Percentiles rank a stretch among this genome's conserved stretches.
Conservation (phyloP, 1,140 invertebrate species). For the Heliconius melpomene region DNA sequence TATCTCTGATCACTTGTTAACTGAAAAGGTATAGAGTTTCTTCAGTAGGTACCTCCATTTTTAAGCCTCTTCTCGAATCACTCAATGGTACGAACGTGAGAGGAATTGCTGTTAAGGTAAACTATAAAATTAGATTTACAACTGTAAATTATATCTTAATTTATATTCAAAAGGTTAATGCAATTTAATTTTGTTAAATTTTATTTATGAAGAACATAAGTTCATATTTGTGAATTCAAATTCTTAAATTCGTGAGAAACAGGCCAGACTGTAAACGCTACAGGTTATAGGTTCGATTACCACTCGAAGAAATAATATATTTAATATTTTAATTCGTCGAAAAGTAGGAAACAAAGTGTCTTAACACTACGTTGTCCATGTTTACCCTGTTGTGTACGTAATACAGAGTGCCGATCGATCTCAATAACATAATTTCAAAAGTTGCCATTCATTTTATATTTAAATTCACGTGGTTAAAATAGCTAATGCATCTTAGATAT, state of each 20-base stretch:
- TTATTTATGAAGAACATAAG: not conserved
- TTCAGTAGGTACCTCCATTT: not conserved
- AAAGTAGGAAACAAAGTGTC: not conserved
- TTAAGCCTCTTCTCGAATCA: conserved; percentile 34
- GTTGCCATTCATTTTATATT: too few relatives aligned
- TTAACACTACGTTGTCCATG: not conserved
- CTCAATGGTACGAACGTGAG: conserved; percentile 29
- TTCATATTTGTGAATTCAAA: not conserved
- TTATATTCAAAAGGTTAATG: conserved; percentile 33
- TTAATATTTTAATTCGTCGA: not conserved
- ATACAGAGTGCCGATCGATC: too few relatives aligned
- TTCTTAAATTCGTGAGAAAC: too few relatives aligned
- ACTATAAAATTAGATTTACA: conserved; percentile 35
- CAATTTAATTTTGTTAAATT: not conserved
- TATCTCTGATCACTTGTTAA: not conserved
- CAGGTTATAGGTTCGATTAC: not conserved
- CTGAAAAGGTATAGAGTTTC: conserved; percentile 8
- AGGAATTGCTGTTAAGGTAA: conserved; percentile 23
- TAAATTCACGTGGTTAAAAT: too few relatives aligned
- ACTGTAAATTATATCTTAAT: conserved; percentile 34
- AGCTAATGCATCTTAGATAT: too few relatives aligned
- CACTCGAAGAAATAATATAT: not conserved
- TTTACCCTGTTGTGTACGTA: too few relatives aligned
- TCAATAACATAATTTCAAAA: too few relatives aligned
- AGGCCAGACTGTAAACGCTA: too few relatives aligned